These are phyloP conservation scores for Sebastes baramenuke DNA, from an alignment of 2,797 vertebrate species.

Conservation along the genomic window DNA sequence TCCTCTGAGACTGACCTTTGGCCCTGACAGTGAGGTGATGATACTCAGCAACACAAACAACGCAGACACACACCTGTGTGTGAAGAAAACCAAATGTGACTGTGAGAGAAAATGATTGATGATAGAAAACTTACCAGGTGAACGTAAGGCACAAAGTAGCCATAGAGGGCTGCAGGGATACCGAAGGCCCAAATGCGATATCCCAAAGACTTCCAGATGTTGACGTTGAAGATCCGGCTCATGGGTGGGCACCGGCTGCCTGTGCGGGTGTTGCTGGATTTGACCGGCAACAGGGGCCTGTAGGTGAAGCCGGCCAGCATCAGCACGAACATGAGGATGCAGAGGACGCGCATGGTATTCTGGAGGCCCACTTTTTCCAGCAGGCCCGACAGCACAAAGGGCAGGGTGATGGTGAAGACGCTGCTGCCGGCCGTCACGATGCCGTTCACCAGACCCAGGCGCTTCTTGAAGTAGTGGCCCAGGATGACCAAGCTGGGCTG, in stretches of 20 bases:
- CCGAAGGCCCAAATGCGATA: conserved; percentile 96
- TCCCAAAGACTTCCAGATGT: conserved; percentile 90
- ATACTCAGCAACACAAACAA: neutral
- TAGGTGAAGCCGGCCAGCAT: conserved; percentile 93
- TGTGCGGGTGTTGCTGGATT: conserved; percentile 58
- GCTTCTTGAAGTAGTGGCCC: conserved; percentile 96
- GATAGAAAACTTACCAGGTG: conserved; percentile 89
- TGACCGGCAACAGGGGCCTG: conserved; percentile 81
- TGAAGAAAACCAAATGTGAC: neutral
- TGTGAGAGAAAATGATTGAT: neutral
- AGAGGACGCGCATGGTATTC: conserved; percentile 87
- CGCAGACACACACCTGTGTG: neutral
- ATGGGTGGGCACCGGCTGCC: conserved; percentile 72
- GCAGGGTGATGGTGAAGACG: conserved; percentile 90
- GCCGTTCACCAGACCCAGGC: conserved; percentile 95
- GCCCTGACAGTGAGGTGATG: neutral
- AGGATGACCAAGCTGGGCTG: conserved; percentile 97
- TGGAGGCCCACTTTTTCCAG: conserved; percentile 75
- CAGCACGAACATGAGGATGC: conserved; percentile 89
- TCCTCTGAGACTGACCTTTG: conserved; percentile 5
- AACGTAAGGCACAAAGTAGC: conserved; percentile 98
- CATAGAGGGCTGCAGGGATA: conserved; percentile 93
- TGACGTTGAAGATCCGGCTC: conserved; percentile 87
- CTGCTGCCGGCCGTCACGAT: conserved; percentile 97
- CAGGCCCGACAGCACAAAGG: conserved; percentile 84